Evolutionary conservation across 2,888 invertebrate genomes (phyloP).

Genomic region (Drosophila siamana): DNA sequence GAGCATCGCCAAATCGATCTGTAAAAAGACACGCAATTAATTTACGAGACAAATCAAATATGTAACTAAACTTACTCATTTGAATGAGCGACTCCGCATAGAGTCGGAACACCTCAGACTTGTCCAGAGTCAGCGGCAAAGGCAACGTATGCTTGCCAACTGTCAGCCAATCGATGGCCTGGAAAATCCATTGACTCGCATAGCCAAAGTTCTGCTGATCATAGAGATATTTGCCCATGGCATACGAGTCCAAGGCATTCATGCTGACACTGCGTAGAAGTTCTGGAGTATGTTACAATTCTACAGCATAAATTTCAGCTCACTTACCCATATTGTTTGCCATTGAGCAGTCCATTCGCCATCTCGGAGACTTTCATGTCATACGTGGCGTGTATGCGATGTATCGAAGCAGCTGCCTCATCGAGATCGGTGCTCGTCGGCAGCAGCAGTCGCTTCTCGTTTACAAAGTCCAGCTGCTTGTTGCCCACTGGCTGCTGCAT

Average conservation of each 20-base stretch:
- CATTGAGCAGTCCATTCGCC: constrained; percentile 92
- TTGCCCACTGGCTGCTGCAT: constrained; percentile 68
- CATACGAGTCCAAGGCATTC: constrained; percentile 72
- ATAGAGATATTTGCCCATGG: constrained; percentile 70
- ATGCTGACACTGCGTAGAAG: constrained; percentile 61
- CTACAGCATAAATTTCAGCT: not conserved
- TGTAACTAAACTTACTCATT: constrained; percentile 65
- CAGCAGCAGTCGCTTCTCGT: constrained; percentile 53
- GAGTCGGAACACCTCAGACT: constrained; percentile 54
- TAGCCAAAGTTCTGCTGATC: constrained; percentile 46
- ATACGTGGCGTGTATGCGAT: constrained; percentile 96
- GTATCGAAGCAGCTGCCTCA: constrained; percentile 96
- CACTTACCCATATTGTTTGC: constrained; percentile 90
- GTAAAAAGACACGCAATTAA: not conserved
- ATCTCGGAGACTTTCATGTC: constrained; percentile 92
- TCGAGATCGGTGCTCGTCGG: constrained; percentile 95
- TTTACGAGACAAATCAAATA: not conserved
- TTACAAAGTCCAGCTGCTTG: constrained; percentile 50
- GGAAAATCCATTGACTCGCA: constrained; percentile 72
- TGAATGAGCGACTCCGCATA: constrained; percentile 75
- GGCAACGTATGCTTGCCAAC: constrained; percentile 1
- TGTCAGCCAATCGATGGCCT: constrained; percentile 51
- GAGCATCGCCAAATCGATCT: constrained; percentile 64
- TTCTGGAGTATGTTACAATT: not conserved
- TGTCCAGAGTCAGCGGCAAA: constrained; percentile 34